Percentiles rank a stretch among this genome's conserved stretches.
These are phyloP conservation scores for Ryuthela nishihirai DNA, from an alignment of 2,888 invertebrate genomes.

Conservation along the genomic window DNA sequence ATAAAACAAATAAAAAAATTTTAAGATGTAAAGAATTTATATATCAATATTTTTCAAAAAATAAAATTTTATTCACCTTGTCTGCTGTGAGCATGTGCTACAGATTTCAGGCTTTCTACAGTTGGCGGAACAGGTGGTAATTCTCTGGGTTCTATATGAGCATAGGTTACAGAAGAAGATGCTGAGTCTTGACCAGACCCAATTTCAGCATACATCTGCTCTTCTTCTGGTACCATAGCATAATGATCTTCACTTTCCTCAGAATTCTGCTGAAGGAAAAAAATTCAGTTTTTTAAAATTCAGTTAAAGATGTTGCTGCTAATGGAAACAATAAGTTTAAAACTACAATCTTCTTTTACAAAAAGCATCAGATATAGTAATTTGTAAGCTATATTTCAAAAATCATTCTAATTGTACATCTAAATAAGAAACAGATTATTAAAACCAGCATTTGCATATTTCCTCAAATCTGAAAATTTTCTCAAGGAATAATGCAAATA, in stretches of 20 bases:
- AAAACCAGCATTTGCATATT: too few relatives aligned
- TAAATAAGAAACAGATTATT: too few relatives aligned
- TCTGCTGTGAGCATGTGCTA: slow-evolving; percentile 42
- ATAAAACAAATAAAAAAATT: too few relatives aligned
- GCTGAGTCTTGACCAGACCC: slow-evolving; percentile 38
- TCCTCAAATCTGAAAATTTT: too few relatives aligned
- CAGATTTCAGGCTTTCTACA: slow-evolving; percentile 42
- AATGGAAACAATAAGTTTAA: too few relatives aligned
- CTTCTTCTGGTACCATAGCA: slow-evolving; percentile 40
- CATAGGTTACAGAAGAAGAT: slow-evolving; percentile 38
- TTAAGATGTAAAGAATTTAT: neutral
- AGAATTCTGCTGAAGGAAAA: slow-evolving; percentile 9
- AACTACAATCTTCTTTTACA: too few relatives aligned
- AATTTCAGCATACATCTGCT: slow-evolving; percentile 43
- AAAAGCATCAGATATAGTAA: too few relatives aligned
- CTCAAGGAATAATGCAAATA: too few relatives aligned
- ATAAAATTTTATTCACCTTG: slow-evolving; percentile 31
- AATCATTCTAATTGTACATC: too few relatives aligned
- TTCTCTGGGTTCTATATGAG: slow-evolving; percentile 36
- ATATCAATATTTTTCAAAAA: neutral
- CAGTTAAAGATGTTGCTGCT: too few relatives aligned
- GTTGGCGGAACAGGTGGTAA: slow-evolving; percentile 42
- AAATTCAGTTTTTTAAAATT: too few relatives aligned
- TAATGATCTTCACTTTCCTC: slow-evolving; percentile 38
- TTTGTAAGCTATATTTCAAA: too few relatives aligned